Conservation (phyloP, 2,113 vertebrate species). For the Nasalis larvatus region DNA sequence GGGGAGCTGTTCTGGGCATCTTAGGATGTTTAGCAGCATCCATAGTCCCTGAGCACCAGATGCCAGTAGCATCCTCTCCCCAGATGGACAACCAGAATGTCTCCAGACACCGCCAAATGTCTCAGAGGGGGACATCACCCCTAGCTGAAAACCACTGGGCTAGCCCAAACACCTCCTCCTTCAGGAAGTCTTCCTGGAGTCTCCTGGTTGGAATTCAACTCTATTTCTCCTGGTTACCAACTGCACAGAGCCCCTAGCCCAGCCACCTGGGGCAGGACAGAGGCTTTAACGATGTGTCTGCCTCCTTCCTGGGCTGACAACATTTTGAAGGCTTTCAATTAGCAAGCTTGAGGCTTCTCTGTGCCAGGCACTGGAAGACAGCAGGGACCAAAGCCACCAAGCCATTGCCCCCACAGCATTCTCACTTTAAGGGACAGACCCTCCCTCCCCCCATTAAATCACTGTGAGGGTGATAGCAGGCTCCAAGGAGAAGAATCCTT, state of each 20-base stretch:
- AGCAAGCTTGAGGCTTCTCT: neutral
- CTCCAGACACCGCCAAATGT: neutral
- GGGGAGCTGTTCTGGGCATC: neutral
- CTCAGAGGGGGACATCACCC: neutral
- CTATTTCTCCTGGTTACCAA: neutral
- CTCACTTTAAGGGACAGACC: neutral
- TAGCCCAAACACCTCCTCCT: neutral
- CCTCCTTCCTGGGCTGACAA: neutral
- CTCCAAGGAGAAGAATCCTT: neutral
- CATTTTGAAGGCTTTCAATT: neutral
- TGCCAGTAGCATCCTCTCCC: neutral
- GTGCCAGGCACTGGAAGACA: neutral
- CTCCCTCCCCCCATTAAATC: accelerated
- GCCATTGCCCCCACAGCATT: neutral
- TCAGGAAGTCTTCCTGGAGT: neutral
- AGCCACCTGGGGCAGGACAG: neutral
- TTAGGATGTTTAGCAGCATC: neutral
- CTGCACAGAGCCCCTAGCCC: neutral
- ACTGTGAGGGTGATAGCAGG: neutral
- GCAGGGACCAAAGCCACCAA: neutral
- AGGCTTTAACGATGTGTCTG: neutral
- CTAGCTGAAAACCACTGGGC: neutral
- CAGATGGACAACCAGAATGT: neutral
- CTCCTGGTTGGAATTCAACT: neutral
- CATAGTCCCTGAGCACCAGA: neutral